phyloP scores from a whole-genome alignment of 2,113 vertebrate genomes.

The Drymodes brunneopygia region DNA sequence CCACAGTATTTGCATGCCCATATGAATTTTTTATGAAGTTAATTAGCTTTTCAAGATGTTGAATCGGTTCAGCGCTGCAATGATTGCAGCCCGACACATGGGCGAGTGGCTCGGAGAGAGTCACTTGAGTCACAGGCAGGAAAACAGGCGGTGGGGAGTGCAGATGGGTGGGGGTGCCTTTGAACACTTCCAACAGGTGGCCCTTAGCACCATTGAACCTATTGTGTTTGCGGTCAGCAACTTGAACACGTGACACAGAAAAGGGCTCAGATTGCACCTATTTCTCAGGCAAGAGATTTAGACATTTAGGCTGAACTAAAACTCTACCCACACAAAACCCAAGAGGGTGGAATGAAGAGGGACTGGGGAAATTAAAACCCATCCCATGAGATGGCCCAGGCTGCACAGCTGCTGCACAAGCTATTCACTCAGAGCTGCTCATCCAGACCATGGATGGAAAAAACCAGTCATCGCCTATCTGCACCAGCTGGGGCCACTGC shows the following conservation, averaged over 20 bases:
- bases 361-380: conserved; percentile 32
- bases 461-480: not conserved
- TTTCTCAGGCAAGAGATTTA: conserved; percentile 58
- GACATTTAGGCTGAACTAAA: conserved; percentile 24
- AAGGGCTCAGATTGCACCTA: conserved; percentile 39
- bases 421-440: not conserved
- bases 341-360: conserved; percentile 1
- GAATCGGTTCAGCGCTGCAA: conserved; percentile 68
- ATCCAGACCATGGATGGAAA: conserved; percentile 17
- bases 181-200: conserved; percentile 43
- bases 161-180: not conserved
- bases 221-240: conserved; percentile 42
- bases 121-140: conserved; percentile 21
- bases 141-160: conserved; percentile 18
- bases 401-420: conserved; percentile 41
- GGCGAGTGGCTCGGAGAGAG: conserved; percentile 9
- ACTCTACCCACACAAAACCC: conserved; percentile 21
- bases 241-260: not conserved
- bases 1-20: conserved; percentile 75
- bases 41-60: conserved; percentile 81
- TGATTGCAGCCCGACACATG: conserved; percentile 67
- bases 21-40: conserved; percentile 79
- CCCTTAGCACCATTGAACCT: conserved; percentile 4
- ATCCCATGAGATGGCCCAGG: not conserved
- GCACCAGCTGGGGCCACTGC: conserved; percentile 18